Conservation (phyloP, 2,113 vertebrate genomes). For the Seriola dumerili region DNA sequence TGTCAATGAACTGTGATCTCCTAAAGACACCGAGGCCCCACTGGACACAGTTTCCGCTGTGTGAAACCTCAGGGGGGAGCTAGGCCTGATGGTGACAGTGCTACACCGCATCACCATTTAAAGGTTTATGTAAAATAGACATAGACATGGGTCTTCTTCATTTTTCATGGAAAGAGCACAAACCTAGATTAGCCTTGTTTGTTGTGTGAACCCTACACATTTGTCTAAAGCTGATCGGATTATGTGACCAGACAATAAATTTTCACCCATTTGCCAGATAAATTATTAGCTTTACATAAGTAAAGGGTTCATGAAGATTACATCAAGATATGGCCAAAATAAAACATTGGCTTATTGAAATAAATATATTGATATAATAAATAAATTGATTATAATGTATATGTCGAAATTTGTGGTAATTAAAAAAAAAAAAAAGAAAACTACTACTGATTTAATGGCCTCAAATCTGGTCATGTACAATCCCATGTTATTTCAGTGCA, state of each 20-base stretch:
- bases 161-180: background rate
- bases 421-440: background rate
- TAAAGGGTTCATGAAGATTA: background rate
- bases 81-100: slow-evolving; percentile 1
- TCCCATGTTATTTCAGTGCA: background rate
- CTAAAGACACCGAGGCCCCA: slow-evolving; percentile 26
- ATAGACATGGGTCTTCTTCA: background rate
- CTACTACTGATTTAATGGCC: slow-evolving; percentile 17
- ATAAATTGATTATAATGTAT: too few relatives aligned
- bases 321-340: background rate
- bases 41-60: slow-evolving; percentile 35
- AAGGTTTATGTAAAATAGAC: slow-evolving; percentile 10
- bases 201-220: background rate
- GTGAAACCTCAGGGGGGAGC: slow-evolving; percentile 6
- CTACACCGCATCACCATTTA: background rate
- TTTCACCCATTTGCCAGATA: background rate
- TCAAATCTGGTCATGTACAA: slow-evolving; percentile 30
- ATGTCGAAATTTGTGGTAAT: too few relatives aligned
- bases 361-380: too few relatives aligned
- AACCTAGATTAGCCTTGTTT: background rate
- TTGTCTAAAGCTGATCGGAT: background rate
- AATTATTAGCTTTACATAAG: background rate
- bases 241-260: background rate
- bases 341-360: too few relatives aligned
- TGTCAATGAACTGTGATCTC: slow-evolving; percentile 63